Evolutionary conservation across 2,888 invertebrate genomes (phyloP), one percentile per base, ranked within the genome.

Genomic region (Stratiomys singularior): DNA sequence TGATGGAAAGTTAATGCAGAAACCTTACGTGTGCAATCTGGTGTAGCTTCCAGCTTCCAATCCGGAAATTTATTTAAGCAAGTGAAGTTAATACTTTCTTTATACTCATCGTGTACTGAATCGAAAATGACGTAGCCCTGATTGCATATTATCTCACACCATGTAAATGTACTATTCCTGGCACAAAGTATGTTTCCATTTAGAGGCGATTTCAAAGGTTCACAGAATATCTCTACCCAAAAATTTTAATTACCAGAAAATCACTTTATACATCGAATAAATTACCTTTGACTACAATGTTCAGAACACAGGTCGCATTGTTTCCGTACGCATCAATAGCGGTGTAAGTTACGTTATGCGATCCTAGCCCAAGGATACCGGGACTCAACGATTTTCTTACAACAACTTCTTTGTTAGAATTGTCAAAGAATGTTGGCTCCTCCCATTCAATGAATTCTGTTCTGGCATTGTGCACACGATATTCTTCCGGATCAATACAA

Each of bases 11-110:
- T n/a, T n/a, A n/a, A n/a, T n/a, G n/a, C n/a, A n/a, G n/a, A n/a
- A n/a, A n/a, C n/a, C n/a, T 21, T 81, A 89, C 90, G 87, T 79
- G 89, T 88, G 83, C 92, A 92, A 82, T 92, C 91, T 0, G 91
- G 91, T 78, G 81, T 83, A 25, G 84, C 83, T 37, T 84, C 82
- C 78, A 84, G 85, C 78, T 84, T 84, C 88, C 88, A 88, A 37
- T 85, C 80, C 1, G 87, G 84, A 78, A 85, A 83, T 7, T 83
- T 82, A 81, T 87, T 82, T 21, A 85, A 83, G 76, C 88, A 88
- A 30, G 83, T 80, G 25, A 86, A 82, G 63, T 82, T 80, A 23
- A 81, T 77, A 78, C 78, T 79, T 30, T 82, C 81, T 83, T 84
- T 80, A 88, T 83, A 15, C 90, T 90, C 80, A 0, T 81, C 81